These are phyloP conservation scores for Ammospiza maritima DNA, from an alignment of 2,797 vertebrate genomes.

Conservation along the genomic window DNA sequence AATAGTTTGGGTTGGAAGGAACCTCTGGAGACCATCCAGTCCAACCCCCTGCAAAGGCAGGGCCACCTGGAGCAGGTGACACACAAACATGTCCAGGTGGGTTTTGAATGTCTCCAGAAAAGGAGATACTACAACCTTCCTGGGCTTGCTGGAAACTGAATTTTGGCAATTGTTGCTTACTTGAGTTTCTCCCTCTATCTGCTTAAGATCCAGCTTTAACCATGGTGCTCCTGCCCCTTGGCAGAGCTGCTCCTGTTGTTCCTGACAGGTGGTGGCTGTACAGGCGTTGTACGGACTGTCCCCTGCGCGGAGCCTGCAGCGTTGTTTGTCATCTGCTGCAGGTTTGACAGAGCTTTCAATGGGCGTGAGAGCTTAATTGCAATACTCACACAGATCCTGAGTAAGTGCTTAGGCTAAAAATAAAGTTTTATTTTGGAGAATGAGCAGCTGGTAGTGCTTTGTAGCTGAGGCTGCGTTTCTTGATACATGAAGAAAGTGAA, in stretches of 20 bases:
- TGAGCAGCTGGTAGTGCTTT: constrained; percentile 52
- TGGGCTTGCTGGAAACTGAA: neutral
- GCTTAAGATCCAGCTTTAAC: neutral
- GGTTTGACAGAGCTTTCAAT: neutral
- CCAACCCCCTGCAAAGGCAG: neutral
- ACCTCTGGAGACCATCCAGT: neutral
- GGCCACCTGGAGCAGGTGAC: neutral
- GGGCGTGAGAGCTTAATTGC: neutral
- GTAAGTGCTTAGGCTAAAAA: constrained; percentile 54
- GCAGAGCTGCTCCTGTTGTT: neutral
- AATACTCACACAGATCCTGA: constrained; percentile 20
- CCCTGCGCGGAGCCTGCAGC: neutral
- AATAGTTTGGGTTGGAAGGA: neutral
- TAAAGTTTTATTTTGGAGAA: constrained; percentile 62
- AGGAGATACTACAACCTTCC: neutral
- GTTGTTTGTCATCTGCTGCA: neutral
- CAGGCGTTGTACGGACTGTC: neutral
- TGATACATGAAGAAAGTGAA: neutral
- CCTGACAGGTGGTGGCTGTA: neutral
- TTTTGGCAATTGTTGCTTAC: neutral
- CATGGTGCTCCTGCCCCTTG: neutral
- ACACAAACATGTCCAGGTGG: neutral
- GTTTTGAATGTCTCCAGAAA: neutral
- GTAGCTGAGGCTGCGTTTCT: constrained; percentile 34
- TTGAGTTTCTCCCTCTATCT: neutral